phyloP scores from a whole-genome alignment of 2,113 vertebrate species.

The Hypocryptadius cinnamomeus region DNA sequence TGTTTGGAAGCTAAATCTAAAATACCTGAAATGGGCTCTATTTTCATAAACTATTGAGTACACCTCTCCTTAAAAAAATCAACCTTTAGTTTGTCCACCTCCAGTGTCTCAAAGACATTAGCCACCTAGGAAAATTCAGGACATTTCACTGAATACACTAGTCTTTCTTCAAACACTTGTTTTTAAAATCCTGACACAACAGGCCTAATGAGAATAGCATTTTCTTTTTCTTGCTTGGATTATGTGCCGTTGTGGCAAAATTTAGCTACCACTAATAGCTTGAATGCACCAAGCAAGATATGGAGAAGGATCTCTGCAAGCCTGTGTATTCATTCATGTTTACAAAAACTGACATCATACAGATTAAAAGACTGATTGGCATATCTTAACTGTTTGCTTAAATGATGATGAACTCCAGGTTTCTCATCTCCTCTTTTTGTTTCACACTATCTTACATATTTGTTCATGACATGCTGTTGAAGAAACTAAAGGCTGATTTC shows the following conservation, averaged over 20 bases:
- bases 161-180: background rate
- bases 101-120: background rate
- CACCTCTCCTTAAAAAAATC: background rate
- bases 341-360: background rate
- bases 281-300: background rate
- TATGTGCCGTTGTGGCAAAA: background rate
- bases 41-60: background rate
- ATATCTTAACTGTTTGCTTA: background rate
- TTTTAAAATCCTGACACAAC: background rate
- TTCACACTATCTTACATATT: background rate
- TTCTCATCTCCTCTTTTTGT: background rate
- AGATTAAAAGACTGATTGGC: background rate
- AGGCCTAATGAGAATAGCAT: background rate
- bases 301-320: background rate
- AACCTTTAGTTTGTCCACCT: background rate
- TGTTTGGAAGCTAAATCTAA: background rate
- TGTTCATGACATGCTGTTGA: rapidly evolving
- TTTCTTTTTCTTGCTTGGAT: background rate
- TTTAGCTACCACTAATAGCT: background rate
- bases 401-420: background rate
- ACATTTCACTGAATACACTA: background rate
- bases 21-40: background rate
- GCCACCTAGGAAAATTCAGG: background rate
- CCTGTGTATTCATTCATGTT: background rate
- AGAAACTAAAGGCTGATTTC: background rate